A percentile compares a stretch with the other conserved stretches of the same genome.
phyloP scores from a whole-genome alignment of 64 coral and sea anemone species.

The Trachythela sp. region DNA sequence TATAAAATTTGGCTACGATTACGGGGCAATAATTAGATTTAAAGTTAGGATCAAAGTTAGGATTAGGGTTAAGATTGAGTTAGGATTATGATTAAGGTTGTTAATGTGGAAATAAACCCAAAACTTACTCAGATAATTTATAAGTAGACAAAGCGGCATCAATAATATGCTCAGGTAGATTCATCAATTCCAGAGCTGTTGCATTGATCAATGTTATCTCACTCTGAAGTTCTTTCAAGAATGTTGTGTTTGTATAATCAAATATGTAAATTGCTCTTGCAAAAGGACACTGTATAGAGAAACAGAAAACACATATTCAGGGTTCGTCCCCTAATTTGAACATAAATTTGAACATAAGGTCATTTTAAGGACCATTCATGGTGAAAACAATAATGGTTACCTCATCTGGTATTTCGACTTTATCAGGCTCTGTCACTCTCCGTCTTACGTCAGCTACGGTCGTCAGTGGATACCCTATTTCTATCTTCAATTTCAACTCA shows the following conservation, averaged over 20 bases:
- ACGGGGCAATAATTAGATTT: too few species aligned
- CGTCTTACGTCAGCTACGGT: not conserved
- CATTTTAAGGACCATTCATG: too few species aligned
- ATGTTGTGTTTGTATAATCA: conserved; percentile 73
- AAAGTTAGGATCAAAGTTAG: too few species aligned
- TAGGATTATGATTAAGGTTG: too few species aligned
- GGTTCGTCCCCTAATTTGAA: too few species aligned
- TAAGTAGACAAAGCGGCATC: conserved; percentile 92
- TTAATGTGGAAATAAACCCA: not conserved
- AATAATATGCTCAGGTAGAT: conserved; percentile 80
- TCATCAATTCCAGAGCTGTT: conserved; percentile 67
- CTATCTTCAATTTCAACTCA: conserved; percentile 83
- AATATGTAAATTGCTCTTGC: conserved; percentile 86
- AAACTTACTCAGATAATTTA: conserved; percentile 77
- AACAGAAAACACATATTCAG: not conserved
- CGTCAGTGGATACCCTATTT: conserved; percentile 67
- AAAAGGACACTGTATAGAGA: conserved; percentile 74
- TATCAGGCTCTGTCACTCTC: not conserved
- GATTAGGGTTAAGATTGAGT: not conserved
- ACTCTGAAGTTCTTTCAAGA: conserved; percentile 64
- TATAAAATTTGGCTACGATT: not conserved
- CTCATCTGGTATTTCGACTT: not conserved
- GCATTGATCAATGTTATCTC: conserved; percentile 82
- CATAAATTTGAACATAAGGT: too few species aligned
- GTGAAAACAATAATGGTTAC: not conserved